Evolutionary conservation across 35 echinoderm and acorn worm genomes (phyloP).

Genomic region (Diadema setosum): DNA sequence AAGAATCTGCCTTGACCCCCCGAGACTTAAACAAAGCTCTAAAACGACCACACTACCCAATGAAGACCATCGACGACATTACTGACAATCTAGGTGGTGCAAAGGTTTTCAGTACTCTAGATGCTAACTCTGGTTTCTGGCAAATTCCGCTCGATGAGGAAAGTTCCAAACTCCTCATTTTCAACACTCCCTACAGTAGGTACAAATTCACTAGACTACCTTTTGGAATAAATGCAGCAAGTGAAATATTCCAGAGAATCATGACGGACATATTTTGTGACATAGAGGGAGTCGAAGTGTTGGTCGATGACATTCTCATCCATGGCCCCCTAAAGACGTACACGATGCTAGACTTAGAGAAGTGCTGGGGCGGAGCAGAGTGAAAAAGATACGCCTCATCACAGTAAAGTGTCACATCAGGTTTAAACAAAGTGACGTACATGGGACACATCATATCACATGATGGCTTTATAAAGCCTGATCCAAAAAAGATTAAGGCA

Average conservation of each 20-base stretch:
- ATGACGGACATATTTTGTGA: too few relatives aligned
- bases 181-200: conserved; percentile 43
- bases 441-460: conserved; percentile 36
- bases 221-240: too few relatives aligned
- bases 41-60: conserved; percentile 30
- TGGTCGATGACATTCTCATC: too few relatives aligned
- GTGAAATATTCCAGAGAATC: too few relatives aligned
- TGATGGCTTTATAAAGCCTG: conserved; percentile 40
- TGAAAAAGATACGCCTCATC: conserved; percentile 27
- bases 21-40: conserved; percentile 51
- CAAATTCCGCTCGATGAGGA: conserved; percentile 46
- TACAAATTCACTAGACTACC: conserved; percentile 17
- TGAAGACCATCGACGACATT: conserved; percentile 53
- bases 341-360: too few relatives aligned
- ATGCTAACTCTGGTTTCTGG: conserved; percentile 63
- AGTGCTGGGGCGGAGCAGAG: too few relatives aligned
- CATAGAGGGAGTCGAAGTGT: too few relatives aligned
- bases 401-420: conserved; percentile 31
- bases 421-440: neutral
- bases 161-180: conserved; percentile 68
- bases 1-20: conserved; percentile 44
- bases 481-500: conserved; percentile 23
- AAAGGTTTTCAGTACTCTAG: conserved; percentile 28
- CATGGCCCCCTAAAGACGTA: too few relatives aligned
- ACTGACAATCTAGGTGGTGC: conserved; percentile 3